phyloP scores from a whole-genome alignment of 2,113 vertebrate species.

The Orientallactaga bullata region DNA sequence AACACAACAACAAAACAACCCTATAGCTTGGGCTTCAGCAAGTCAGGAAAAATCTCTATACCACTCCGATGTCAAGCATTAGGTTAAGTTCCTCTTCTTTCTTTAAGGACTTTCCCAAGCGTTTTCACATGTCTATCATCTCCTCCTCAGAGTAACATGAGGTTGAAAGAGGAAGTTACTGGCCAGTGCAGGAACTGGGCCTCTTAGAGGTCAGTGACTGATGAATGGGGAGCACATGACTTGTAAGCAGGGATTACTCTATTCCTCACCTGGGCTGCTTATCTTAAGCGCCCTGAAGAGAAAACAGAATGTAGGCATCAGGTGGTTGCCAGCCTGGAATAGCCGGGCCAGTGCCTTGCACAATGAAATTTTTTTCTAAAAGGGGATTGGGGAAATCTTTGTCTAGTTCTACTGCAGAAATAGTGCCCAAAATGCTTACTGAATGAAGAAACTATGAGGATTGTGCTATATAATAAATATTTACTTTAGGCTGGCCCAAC shows the following conservation, averaged over 20 bases:
- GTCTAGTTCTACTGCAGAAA: neutral
- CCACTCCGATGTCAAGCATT: slow-evolving; percentile 7
- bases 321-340: neutral
- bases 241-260: neutral
- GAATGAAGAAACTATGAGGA: neutral
- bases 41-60: neutral
- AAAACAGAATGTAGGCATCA: neutral
- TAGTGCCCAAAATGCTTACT: neutral
- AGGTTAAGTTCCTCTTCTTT: slow-evolving; percentile 38
- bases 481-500: neutral
- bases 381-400: neutral
- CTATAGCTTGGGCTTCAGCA: neutral
- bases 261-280: neutral
- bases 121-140: neutral
- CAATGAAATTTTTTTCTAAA: neutral
- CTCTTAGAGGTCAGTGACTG: slow-evolving; percentile 42
- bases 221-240: slow-evolving; percentile 17
- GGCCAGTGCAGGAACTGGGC: neutral
- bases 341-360: neutral
- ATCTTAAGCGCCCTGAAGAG: neutral
- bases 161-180: slow-evolving; percentile 33
- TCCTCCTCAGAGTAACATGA: slow-evolving; percentile 32
- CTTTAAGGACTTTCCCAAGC: slow-evolving; percentile 43
- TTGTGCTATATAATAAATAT: neutral
- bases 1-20: too few species aligned